Evolutionary conservation across 2,113 vertebrate genomes (phyloP), one percentile per base, ranked within the genome.

Genomic region (Oostethus manadensis): DNA sequence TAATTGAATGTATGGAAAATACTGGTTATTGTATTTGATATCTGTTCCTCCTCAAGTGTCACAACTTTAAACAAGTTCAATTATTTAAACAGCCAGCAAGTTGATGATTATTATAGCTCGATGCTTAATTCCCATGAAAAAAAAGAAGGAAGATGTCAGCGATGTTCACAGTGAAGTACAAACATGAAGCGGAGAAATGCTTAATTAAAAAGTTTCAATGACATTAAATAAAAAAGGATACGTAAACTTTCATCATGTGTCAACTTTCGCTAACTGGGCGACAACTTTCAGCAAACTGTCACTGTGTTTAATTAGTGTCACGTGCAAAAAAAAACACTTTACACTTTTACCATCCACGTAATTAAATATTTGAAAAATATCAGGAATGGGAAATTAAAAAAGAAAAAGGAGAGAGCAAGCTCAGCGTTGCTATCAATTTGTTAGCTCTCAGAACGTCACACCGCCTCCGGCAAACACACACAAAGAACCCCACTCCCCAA

Each of bases 351-450:
- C 73, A 73, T 78, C 70, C 79, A 47, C 73, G 71, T 88, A 88
- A 90, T 90, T 90, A 88, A 90, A 90, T 86, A 87, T 90, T 89
- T 87, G 80, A 87, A 68, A 85, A 88, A 84, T 79, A 81, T 84
- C 83, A 76, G 79, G 73, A 70, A 66, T 56, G 60, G 64, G 73
- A 82, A 85, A 85, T 79, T 73, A 74, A 81, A 81, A 78, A 15
- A 70, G 69, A 69, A 71, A 82, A 80, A 4, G 13, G 38, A 40
- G 10, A 11, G 38, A 82, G 73, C 62, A 68, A 16, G 51, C 62
- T 22, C 76, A 56, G 67, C 71, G 49, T 80, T 10, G 13, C 35
- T 78, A 87, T 87, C 85, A 84, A 79, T 78, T 84, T 83, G 83
- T 85, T 84, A 71, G 54, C 71, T 71, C 78, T 80, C 79, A 62